Evolutionary conservation across 2,888 invertebrate species (phyloP), one percentile per base, ranked within the genome.

Genomic region (Ophion obscuratus): DNA sequence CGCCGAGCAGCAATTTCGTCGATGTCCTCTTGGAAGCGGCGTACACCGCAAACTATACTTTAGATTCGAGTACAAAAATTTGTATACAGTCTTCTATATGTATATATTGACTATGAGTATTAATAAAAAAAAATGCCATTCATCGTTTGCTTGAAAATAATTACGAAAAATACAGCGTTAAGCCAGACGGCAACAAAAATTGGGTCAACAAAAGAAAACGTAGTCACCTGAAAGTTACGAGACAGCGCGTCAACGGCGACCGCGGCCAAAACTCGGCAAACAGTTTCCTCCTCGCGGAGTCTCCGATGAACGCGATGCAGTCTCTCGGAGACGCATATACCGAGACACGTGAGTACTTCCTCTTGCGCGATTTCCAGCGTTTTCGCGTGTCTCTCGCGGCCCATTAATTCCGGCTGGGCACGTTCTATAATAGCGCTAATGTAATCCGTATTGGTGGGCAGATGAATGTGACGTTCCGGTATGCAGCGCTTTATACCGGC

Each of bases 361-460:
- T 99, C 98, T 94, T 99, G 99, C 90, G 99, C 99, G 88, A 98
- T 98, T 95, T 99, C 99, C 90, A 99, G 95, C n/a, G 99, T 99
- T 95, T 99, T 99, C 9, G 99, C 99, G 94, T 99, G 99, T 81
- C 99, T 96, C 94, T 99, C 99, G 86, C 98, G 96, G 94, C 98
- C 98, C 88, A 98, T 96, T 70, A 98, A 95, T 94, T 99, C 99
- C 10, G 98, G 98, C 94, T 99, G 98, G 27, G 98, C 98, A 90
- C 98, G 96, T 78, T 97, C 97, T 92, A 99, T 98, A 77, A 99
- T 96, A 89, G 97, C 96, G 90, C 97, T 97, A 90, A 99, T 97
- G 93, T 98, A 98, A 91, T 98, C 98, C 90, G 97, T 97, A 95
- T 97, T 97, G 68, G 97, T 96, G 94, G 97, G 97, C 90, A 99